Evolutionary conservation across 2,888 invertebrate species (phyloP).

Genomic region (Pardosa pseudoannulata): DNA sequence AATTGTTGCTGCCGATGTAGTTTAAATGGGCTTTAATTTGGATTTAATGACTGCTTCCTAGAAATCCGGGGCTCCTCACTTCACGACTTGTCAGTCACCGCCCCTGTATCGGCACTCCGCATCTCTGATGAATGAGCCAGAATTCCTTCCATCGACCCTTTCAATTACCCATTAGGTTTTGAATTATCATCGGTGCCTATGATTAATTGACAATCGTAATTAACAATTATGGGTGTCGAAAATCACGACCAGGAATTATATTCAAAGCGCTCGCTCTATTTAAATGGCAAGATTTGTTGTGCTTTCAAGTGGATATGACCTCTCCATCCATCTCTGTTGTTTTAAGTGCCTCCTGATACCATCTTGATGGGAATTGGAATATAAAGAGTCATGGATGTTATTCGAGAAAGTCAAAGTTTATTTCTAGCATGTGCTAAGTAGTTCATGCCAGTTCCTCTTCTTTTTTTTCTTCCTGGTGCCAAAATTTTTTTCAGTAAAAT

Average conservation of each 20-base stretch:
- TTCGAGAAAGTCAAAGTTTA: no score
- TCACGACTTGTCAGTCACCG: background rate
- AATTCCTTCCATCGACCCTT: background rate
- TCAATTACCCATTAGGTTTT: slow-evolving; percentile 44
- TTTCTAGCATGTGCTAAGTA: no score
- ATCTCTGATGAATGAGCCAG: background rate
- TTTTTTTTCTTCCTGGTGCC: no score
- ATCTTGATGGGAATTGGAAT: background rate
- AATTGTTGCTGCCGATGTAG: background rate
- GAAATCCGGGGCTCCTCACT: background rate
- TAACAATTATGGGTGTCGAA: slow-evolving; percentile 57
- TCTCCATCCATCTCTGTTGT: slow-evolving; percentile 16
- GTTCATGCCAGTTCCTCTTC: no score
- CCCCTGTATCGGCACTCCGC: background rate
- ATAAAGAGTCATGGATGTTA: no score
- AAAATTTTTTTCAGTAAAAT: no score
- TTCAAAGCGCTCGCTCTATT: no score
- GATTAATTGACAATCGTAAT: slow-evolving; percentile 55
- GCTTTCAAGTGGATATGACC: background rate
- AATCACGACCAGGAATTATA: slow-evolving; percentile 26
- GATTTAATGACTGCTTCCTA: background rate
- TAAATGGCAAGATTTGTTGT: background rate
- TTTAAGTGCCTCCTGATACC: background rate
- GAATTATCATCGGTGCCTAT: background rate
- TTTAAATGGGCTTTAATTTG: background rate